These are phyloP conservation scores for Drosophila fungiperda DNA, from an alignment of 2,888 invertebrate genomes.

Conservation along the genomic window DNA sequence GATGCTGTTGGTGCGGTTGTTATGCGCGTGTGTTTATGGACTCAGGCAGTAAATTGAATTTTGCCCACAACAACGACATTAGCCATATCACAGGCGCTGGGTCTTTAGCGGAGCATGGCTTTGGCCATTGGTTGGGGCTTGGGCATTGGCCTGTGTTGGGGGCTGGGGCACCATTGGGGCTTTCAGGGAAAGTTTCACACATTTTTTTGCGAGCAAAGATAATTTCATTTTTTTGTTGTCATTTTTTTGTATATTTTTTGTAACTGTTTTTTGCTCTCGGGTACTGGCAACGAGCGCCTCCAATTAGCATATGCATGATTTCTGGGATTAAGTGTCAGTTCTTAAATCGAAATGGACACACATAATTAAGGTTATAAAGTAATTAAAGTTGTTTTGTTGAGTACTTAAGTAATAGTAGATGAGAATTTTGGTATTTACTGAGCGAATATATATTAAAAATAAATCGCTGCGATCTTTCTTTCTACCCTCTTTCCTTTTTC, in stretches of 20 bases:
- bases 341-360: constrained; percentile 28
- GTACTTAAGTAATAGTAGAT: too few species aligned
- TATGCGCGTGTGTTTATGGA: constrained; percentile 63
- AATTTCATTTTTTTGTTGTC: not conserved
- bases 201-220: constrained; percentile 7
- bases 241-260: not conserved
- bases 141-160: constrained; percentile 2
- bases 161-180: constrained; percentile 1
- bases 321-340: constrained; percentile 13
- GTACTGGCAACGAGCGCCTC: constrained; percentile 36
- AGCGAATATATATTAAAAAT: too few species aligned
- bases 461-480: too few species aligned
- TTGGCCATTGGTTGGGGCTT: constrained; percentile 26
- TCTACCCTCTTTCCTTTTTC: too few species aligned
- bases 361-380: constrained; percentile 11
- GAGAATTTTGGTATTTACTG: too few species aligned
- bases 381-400: too few species aligned
- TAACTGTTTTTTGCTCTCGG: constrained; percentile 8
- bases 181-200: constrained; percentile 29
- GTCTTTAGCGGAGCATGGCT: constrained; percentile 18
- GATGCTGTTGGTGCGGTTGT: constrained; percentile 25
- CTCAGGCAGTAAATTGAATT: constrained; percentile 80
- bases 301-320: constrained; percentile 62
- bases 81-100: constrained; percentile 63
- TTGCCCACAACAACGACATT: constrained; percentile 76